A percentile compares a stretch with the other conserved stretches of the same genome.
phyloP scores from a whole-genome alignment of 2,888 invertebrate species.

The Oligia strigilis region DNA sequence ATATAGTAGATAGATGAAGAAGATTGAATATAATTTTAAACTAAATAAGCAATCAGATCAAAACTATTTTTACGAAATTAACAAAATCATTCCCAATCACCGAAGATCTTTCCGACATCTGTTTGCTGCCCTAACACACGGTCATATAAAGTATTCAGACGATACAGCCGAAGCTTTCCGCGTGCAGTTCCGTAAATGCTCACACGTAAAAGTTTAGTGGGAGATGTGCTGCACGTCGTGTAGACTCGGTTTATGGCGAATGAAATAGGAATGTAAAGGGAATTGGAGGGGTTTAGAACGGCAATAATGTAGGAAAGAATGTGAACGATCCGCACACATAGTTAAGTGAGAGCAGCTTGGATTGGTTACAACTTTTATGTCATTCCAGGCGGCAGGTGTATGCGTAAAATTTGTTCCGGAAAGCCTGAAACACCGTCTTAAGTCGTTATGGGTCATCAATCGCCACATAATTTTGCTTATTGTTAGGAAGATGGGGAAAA shows the following conservation, averaged over 20 bases:
- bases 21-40: background rate
- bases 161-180: constrained; percentile 32
- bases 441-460: background rate
- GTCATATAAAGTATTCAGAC: constrained; percentile 54
- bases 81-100: background rate
- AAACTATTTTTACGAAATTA: background rate
- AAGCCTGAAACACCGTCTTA: background rate
- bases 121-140: constrained; percentile 26
- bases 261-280: constrained; percentile 51
- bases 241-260: constrained; percentile 56
- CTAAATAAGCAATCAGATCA: background rate
- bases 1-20: too few species aligned
- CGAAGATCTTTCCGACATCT: background rate
- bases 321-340: constrained; percentile 22
- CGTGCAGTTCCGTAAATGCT: constrained; percentile 56
- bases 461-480: background rate
- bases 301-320: constrained; percentile 34
- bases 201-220: constrained; percentile 59
- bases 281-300: constrained; percentile 20
- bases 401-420: background rate
- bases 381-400: too few species aligned
- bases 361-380: constrained; percentile 16
- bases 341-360: constrained; percentile 1
- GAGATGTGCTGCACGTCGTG: constrained; percentile 54
- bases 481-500: background rate